Percentiles rank a stretch among this genome's conserved stretches.
These are phyloP conservation scores for Panagrolaimus sp. DNA, from an alignment of 1,140 invertebrate species.

Conservation along the genomic window DNA sequence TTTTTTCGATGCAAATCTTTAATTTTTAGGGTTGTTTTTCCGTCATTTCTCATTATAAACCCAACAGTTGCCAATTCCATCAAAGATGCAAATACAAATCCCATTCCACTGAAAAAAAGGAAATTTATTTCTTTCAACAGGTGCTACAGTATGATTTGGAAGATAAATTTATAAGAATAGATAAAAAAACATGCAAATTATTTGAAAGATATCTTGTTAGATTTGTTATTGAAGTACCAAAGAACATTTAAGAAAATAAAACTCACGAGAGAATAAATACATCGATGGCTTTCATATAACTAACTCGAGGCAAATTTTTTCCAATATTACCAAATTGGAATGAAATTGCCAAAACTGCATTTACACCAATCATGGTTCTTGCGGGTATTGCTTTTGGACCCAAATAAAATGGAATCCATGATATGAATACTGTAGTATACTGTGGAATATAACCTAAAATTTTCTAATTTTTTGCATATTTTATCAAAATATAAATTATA, in stretches of 20 bases:
- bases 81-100: slow-evolving; percentile 53
- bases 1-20: slow-evolving; percentile 37
- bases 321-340: slow-evolving; percentile 59
- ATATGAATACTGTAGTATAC: slow-evolving; percentile 58
- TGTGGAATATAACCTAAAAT: slow-evolving; percentile 49
- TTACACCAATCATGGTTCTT: slow-evolving; percentile 57
- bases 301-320: slow-evolving; percentile 56
- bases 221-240: slow-evolving; percentile 35
- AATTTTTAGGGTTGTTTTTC: slow-evolving; percentile 22
- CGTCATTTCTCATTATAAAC: slow-evolving; percentile 33
- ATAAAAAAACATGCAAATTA: too few relatives aligned
- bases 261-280: slow-evolving; percentile 24
- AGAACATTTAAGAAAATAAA: neutral
- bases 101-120: slow-evolving; percentile 42
- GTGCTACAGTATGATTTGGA: too few relatives aligned
- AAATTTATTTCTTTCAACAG: too few relatives aligned
- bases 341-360: slow-evolving; percentile 57
- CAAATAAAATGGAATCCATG: slow-evolving; percentile 59
- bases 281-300: slow-evolving; percentile 48
- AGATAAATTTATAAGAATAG: too few relatives aligned
- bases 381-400: slow-evolving; percentile 58
- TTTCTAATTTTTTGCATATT: neutral
- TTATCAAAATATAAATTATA: slow-evolving; percentile 1
- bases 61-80: slow-evolving; percentile 53
- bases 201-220: too few relatives aligned